phyloP scores from a whole-genome alignment of 1,140 invertebrate species.

The Subanguina moxae region DNA sequence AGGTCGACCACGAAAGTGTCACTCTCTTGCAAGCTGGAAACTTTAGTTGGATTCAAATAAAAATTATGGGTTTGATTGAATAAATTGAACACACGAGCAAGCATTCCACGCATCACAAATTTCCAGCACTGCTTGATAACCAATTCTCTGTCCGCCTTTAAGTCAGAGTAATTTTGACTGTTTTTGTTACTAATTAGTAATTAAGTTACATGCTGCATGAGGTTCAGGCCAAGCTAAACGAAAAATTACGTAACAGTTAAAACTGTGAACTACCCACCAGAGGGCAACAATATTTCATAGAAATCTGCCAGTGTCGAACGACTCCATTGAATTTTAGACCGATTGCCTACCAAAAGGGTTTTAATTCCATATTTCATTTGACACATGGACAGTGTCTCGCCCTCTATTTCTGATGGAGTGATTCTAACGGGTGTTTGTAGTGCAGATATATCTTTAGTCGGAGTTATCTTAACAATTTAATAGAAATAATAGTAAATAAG shows the following conservation, averaged over 20 bases:
- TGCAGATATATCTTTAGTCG: background rate
- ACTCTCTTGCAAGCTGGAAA: background rate
- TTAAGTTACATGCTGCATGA: slow-evolving; percentile 8
- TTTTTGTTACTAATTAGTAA: background rate
- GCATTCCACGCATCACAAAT: slow-evolving; percentile 7
- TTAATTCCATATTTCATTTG: slow-evolving; percentile 3
- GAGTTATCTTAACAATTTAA: background rate
- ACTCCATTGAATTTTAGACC: background rate
- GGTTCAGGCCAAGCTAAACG: slow-evolving; percentile 7
- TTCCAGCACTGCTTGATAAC: background rate
- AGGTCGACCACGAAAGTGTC: background rate
- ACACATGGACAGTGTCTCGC: background rate
- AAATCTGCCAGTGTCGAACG: background rate
- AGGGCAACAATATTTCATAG: slow-evolving; percentile 6
- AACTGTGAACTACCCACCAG: background rate
- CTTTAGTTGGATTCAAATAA: too few relatives aligned
- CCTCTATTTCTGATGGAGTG: background rate
- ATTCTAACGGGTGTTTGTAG: slow-evolving; percentile 4
- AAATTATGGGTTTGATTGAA: too few relatives aligned
- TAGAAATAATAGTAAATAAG: background rate
- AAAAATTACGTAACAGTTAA: background rate
- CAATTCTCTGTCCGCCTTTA: slow-evolving; percentile 4
- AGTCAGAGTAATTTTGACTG: background rate
- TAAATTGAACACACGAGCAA: background rate
- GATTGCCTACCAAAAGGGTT: slow-evolving; percentile 8